Evolutionary conservation across 2,113 vertebrate species (phyloP).

Genomic region (Axis porcinus): DNA sequence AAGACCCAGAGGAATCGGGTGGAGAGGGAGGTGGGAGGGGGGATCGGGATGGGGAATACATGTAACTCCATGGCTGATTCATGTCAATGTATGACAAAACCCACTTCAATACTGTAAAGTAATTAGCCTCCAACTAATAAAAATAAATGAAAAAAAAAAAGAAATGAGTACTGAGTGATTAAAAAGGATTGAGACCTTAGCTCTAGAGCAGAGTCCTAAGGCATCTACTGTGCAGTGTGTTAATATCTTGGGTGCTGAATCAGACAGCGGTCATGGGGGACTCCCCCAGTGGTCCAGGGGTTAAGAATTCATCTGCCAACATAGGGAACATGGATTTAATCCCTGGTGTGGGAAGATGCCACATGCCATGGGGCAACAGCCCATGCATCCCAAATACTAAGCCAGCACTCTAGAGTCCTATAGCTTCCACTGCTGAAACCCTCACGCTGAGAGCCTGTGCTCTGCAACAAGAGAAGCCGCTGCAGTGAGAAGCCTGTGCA

Average conservation of each 20-base stretch:
- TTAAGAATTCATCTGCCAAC: not conserved
- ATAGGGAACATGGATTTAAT: not conserved
- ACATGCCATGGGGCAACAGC: not conserved
- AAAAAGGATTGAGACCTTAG: not conserved
- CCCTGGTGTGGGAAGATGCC: not conserved
- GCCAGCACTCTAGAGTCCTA: not conserved
- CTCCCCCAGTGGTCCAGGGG: not conserved
- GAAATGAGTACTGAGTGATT: accelerated
- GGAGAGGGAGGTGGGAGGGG: too few relatives aligned
- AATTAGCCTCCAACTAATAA: too few relatives aligned
- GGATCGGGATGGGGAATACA: too few relatives aligned
- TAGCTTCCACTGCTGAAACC: not conserved
- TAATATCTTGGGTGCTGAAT: not conserved
- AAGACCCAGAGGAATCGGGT: too few relatives aligned
- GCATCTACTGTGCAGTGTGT: too few relatives aligned
- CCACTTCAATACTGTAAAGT: too few relatives aligned
- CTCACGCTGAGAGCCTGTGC: accelerated
- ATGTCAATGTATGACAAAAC: too few relatives aligned
- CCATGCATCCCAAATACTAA: not conserved
- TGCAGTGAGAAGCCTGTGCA: accelerated
- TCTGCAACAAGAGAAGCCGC: not conserved
- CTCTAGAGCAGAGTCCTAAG: not conserved
- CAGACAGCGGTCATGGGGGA: not conserved
- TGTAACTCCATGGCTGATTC: too few relatives aligned
- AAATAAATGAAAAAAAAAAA: too few relatives aligned